Conservation (phyloP, 2,888 invertebrate genomes). For the Idaea straminata region DNA sequence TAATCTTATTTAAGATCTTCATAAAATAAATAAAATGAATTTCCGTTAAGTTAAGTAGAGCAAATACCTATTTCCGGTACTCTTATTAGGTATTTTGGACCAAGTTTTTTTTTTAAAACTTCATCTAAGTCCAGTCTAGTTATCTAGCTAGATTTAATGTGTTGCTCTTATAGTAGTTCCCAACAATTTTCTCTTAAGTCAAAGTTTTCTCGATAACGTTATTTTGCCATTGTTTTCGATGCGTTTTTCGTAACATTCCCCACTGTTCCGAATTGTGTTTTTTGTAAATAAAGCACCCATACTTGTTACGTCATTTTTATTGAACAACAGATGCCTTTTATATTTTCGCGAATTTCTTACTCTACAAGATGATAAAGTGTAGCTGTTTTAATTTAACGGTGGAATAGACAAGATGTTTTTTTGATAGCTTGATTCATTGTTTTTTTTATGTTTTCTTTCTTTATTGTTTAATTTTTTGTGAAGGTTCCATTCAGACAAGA, state of each 20-base stretch:
- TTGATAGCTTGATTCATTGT: conserved; percentile 42
- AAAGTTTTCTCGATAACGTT: no score
- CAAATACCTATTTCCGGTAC: no score
- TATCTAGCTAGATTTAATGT: no score
- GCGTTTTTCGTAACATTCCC: not conserved
- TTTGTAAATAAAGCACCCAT: conserved; percentile 11
- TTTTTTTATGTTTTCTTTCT: conserved; percentile 36
- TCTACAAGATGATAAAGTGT: conserved; percentile 42
- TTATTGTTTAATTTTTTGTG: conserved; percentile 16
- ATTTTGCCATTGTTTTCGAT: no score
- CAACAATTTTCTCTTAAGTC: no score
- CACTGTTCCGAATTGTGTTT: not conserved
- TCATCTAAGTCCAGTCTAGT: no score
- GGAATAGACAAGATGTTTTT: conserved; percentile 57
- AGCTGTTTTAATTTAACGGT: conserved; percentile 68
- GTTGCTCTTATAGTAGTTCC: no score
- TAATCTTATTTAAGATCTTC: no score
- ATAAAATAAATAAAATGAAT: no score
- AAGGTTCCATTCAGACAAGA: conserved; percentile 32
- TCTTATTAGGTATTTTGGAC: no score
- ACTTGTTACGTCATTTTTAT: conserved; percentile 62
- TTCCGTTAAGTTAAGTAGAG: no score
- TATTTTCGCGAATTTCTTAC: conserved; percentile 59
- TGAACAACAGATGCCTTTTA: conserved; percentile 73
- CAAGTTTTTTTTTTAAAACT: no score